Evolutionary conservation across 2,113 vertebrate species (phyloP), one percentile per base, ranked within the genome.

Genomic region (Hippocampus zosterae): DNA sequence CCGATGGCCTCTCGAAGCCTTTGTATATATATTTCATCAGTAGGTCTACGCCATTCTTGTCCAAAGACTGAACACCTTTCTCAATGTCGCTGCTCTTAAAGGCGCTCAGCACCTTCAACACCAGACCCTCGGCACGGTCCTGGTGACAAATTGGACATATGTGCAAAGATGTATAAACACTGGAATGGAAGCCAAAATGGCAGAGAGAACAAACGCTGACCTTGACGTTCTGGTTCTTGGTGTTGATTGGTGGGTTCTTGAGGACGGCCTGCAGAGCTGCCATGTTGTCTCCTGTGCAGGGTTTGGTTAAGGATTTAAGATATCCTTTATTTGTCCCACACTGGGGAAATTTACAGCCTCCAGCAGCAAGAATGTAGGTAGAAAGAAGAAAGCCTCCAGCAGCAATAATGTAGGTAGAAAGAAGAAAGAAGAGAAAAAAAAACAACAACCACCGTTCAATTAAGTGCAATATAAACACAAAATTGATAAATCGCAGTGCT

Each of bases 1-100:
- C 97, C 0, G 96, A 98, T 2, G 97, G 97, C 72, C 88, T 94
- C 89, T 99, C 97, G 5, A 99, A 99, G 77, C 97, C 97, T 88
- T 98, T 98, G 92, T 99, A 99, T 91, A 99, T 98, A 88, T 99
- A 99, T 84, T 99, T 98, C 97, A 99, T 98, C 55, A 98, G 91
- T 75, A 99, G 94, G 86, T 99, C 97, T 23, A 98, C 94, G 0
- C 93, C 91, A 0, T 94, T 97, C 88, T 95, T 96, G 85, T 98
- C 97, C 75, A 98, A 91, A 0, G 96, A 96, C 84, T 98, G 97
- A 70, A 99, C 96, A 0, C 92, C 97, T 76, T 97, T 98, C 89
- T 99, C 97, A 0, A 99, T 97, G 71, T 99, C 97, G 0, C 94
- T 95, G 82, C 95, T 93, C 89, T 98, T 99, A 76, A 98, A 98